These are phyloP conservation scores for Ophonus ardosiacus DNA, from an alignment of 2,888 invertebrate genomes.

Conservation along the genomic window DNA sequence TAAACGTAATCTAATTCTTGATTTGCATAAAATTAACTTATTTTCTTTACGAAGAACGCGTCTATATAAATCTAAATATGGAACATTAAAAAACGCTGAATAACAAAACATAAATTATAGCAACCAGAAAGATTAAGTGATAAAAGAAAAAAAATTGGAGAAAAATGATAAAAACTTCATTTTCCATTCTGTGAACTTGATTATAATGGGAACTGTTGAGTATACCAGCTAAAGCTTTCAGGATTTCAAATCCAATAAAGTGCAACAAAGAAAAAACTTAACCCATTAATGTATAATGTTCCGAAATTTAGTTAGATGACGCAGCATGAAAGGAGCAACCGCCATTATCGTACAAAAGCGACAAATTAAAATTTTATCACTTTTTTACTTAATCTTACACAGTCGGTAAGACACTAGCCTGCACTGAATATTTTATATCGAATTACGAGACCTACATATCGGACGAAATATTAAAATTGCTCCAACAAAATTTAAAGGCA, in stretches of 20 bases:
- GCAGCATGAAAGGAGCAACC: conserved; percentile 31
- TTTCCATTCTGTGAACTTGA: conserved; percentile 55
- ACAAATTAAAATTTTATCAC: conserved; percentile 29
- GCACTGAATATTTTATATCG: too few relatives aligned
- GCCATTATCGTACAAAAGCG: conserved; percentile 45
- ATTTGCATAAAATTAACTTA: not conserved
- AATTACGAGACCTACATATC: too few relatives aligned
- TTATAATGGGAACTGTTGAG: conserved; percentile 60
- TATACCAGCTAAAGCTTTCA: conserved; percentile 61
- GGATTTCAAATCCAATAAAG: conserved; percentile 62
- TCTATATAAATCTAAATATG: conserved; percentile 1
- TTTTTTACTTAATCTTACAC: too few relatives aligned
- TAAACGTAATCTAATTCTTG: too few relatives aligned
- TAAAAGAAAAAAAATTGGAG: conserved; percentile 37
- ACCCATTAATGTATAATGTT: conserved; percentile 62
- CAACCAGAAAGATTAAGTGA: conserved; percentile 45
- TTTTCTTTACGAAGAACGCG: not conserved
- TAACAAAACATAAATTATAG: conserved; percentile 22
- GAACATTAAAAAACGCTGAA: conserved; percentile 25
- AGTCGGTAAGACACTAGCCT: too few relatives aligned
- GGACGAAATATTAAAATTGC: too few relatives aligned
- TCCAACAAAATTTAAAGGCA: too few relatives aligned
- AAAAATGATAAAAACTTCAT: conserved; percentile 52
- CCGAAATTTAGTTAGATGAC: conserved; percentile 59
- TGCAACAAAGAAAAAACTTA: conserved; percentile 61